A percentile compares a stretch with the other conserved stretches of the same genome.
phyloP scores from a whole-genome alignment of 2,797 vertebrate genomes.

The Takifugu rubripes region DNA sequence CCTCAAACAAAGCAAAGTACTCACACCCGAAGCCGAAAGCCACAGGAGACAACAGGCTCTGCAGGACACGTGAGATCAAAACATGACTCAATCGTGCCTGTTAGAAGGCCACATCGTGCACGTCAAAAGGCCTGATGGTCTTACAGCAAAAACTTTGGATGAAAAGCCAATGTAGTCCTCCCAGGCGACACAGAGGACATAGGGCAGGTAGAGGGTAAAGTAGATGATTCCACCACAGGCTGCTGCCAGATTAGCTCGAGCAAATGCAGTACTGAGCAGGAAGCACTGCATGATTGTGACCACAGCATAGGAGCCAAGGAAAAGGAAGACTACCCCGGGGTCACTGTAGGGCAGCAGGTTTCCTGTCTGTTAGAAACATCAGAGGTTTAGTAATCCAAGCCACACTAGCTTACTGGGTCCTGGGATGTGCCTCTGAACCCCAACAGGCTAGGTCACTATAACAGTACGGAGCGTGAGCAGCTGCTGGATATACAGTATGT shows the following conservation, averaged over 20 bases:
- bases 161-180: constrained; percentile 88
- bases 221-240: constrained; percentile 96
- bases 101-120: not conserved
- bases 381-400: too few species aligned
- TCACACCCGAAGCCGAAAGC: constrained; percentile 96
- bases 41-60: constrained; percentile 94
- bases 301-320: constrained; percentile 84
- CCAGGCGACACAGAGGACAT: constrained; percentile 93
- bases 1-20: constrained; percentile 92
- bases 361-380: constrained; percentile 75
- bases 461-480: too few species aligned
- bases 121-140: constrained; percentile 13
- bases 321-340: constrained; percentile 88
- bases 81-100: constrained; percentile 7
- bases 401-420: too few species aligned
- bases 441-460: too few species aligned
- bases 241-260: constrained; percentile 90
- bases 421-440: too few species aligned
- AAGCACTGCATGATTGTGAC: constrained; percentile 97
- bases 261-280: constrained; percentile 90
- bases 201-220: constrained; percentile 93
- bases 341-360: constrained; percentile 95
- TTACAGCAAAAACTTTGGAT: constrained; percentile 87
- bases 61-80: not conserved
- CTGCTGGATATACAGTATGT: not conserved